These are phyloP conservation scores for Okapia johnstoni DNA, from an alignment of 2,113 vertebrate genomes.

Conservation along the genomic window DNA sequence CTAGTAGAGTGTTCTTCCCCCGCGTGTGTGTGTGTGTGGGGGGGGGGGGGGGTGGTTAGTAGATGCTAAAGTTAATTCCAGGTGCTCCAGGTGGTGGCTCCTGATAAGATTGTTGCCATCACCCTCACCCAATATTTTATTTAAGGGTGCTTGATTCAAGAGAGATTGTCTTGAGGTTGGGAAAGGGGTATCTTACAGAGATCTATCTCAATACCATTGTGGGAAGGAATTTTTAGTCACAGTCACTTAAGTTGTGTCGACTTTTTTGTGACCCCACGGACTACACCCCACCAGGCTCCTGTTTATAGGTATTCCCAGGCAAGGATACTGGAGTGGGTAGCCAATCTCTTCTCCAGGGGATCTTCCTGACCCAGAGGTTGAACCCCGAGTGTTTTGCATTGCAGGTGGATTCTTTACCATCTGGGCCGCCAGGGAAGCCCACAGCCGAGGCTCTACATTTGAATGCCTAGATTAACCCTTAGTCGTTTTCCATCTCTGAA, in stretches of 20 bases:
- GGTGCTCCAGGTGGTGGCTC: background rate
- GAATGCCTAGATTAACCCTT: background rate
- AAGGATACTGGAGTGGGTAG: background rate
- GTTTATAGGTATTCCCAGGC: background rate
- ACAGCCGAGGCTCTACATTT: background rate
- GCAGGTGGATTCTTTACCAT: background rate
- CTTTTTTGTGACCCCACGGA: background rate
- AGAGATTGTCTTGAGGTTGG: background rate
- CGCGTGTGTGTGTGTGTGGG: accelerated
- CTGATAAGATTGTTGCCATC: background rate
- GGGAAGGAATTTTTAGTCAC: background rate
- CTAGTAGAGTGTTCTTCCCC: background rate
- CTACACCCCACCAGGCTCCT: background rate
- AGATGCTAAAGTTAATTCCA: background rate
- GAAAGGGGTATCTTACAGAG: background rate
- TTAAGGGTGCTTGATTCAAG: background rate
- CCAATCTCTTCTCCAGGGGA: background rate
- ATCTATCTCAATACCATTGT: background rate
- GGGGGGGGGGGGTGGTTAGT: background rate
- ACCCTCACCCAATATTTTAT: background rate
- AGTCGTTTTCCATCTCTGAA: background rate
- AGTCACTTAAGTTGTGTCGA: background rate
- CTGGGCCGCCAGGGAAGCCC: background rate
- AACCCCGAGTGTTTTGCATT: background rate
- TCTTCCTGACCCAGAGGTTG: background rate